phyloP scores from a whole-genome alignment of 1,140 invertebrate species.

The Andrena cerasifolii region DNA sequence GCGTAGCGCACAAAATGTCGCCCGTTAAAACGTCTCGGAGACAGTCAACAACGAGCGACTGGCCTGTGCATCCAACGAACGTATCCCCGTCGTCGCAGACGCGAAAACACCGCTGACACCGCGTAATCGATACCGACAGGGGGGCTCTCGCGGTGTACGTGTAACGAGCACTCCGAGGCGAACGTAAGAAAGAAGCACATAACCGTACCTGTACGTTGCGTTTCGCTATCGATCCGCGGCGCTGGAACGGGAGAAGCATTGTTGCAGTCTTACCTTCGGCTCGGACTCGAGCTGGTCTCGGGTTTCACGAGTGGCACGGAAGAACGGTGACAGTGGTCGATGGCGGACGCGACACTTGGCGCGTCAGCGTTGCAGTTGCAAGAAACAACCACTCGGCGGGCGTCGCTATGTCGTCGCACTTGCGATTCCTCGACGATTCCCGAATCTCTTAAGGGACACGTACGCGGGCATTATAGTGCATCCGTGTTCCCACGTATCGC shows the following conservation, averaged over 20 bases:
- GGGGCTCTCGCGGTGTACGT: too few species aligned
- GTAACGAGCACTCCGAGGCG: conserved; percentile 42
- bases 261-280: conserved; percentile 44
- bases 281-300: background rate
- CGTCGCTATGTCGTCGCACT: conserved; percentile 52
- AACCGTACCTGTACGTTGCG: conserved; percentile 54
- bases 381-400: conserved; percentile 1
- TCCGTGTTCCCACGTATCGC: conserved; percentile 48
- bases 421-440: conserved; percentile 39
- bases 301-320: background rate
- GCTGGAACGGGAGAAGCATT: conserved; percentile 6
- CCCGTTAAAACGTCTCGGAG: too few species aligned
- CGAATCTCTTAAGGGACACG: conserved; percentile 43
- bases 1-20: conserved; percentile 31
- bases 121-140: conserved; percentile 48
- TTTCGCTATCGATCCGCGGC: conserved; percentile 60
- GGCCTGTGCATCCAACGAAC: background rate
- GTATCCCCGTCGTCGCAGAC: background rate
- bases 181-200: conserved; percentile 50
- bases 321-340: conserved; percentile 8
- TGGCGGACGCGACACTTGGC: conserved; percentile 13
- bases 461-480: conserved; percentile 67
- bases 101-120: conserved; percentile 9
- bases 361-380: background rate
- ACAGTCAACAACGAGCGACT: background rate